Evolutionary conservation across 2,888 invertebrate genomes (phyloP).

Genomic region (Tipula unca): DNA sequence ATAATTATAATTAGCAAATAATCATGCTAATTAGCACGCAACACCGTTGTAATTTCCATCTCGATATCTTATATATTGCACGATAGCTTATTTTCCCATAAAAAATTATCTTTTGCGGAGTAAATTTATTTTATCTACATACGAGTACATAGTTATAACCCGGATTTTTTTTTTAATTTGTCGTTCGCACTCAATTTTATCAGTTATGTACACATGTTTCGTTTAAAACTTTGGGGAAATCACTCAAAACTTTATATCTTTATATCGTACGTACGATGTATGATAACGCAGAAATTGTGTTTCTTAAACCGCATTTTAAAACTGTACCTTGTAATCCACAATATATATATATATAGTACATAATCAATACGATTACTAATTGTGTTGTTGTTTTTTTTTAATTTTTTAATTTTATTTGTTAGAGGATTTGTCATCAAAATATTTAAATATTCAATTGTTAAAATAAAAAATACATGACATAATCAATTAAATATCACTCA

Average conservation of each 20-base stretch:
- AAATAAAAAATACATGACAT: background rate
- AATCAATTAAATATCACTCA: constrained; percentile 8
- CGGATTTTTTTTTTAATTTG: no score
- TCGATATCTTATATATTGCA: background rate
- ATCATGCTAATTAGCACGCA: constrained; percentile 14
- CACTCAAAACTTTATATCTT: background rate
- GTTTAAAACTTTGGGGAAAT: background rate
- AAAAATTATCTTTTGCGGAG: background rate
- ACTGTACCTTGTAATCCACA: no score
- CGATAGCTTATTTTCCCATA: background rate
- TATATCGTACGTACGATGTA: no score
- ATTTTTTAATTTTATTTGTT: background rate
- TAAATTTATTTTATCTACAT: background rate
- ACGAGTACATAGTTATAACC: no score
- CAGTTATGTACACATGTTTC: background rate
- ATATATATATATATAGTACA: no score
- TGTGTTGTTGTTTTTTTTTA: background rate
- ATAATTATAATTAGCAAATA: constrained; percentile 14
- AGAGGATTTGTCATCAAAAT: background rate
- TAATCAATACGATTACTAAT: no score
- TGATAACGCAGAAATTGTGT: no score
- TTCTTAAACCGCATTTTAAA: no score
- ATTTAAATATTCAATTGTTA: constrained; percentile 9
- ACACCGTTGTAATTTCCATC: background rate
- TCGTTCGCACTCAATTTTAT: background rate